Conservation (phyloP, 2,888 invertebrate genomes). For the Stenchaetothrips biformis region DNA sequence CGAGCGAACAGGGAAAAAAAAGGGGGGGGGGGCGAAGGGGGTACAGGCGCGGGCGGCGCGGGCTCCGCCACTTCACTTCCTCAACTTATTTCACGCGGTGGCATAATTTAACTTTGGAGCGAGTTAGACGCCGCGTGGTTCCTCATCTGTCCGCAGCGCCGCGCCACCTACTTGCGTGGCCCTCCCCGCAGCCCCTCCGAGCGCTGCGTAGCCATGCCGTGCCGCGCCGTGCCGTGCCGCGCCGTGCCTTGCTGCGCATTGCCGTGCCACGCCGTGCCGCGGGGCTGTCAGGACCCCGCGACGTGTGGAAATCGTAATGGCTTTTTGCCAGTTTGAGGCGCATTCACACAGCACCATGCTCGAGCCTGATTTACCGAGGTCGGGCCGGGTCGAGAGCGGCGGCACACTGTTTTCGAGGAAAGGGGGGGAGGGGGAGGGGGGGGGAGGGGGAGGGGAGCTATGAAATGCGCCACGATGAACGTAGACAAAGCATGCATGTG, state of each 20-base stretch:
- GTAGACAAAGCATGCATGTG: neutral
- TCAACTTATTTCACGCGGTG: conserved; percentile 3
- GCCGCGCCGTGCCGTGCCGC: too few species aligned
- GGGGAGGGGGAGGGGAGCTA: neutral
- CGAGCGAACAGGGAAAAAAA: neutral
- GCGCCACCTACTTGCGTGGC: neutral
- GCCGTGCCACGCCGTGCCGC: too few species aligned
- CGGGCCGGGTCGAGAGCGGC: neutral
- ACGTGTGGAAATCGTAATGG: neutral
- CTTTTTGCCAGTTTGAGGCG: neutral
- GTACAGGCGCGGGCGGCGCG: neutral
- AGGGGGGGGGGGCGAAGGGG: neutral
- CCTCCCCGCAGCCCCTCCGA: neutral
- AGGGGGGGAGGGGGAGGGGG: neutral
- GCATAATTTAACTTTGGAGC: conserved; percentile 16
- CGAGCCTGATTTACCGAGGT: neutral
- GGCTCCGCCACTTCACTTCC: neutral
- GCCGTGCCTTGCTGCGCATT: too few species aligned
- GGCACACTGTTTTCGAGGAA: neutral
- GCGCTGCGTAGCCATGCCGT: too few species aligned
- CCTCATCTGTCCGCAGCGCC: neutral
- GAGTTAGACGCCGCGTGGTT: neutral
- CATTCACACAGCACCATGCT: neutral
- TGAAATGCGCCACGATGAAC: neutral
- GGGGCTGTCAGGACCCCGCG: neutral